Evolutionary conservation across 2,888 invertebrate genomes (phyloP), one percentile per base, ranked within the genome.

Genomic region (Nemotelus pantherinus): DNA sequence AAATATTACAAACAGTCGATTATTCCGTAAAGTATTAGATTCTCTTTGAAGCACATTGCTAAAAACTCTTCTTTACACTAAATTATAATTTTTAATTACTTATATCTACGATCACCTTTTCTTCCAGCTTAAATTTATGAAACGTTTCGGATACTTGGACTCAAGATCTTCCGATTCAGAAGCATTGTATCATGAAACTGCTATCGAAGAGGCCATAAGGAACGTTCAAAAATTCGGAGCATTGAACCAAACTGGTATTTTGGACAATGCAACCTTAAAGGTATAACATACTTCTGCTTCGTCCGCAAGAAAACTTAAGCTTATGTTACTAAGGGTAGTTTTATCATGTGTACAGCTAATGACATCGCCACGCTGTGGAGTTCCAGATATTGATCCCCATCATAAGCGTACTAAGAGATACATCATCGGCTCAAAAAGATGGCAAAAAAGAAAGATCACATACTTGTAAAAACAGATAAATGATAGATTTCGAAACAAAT

Each of bases 211-310:
- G 39, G 92, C 92, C 0, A 88, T 95, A 43, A 90, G 88, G 83
- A 89, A 88, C 80, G 88, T 94, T 86, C 94, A 95, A 85, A 90
- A 88, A 81, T 94, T 91, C 85, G 94, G 93, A 9, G 92, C 90
- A 0, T 86, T 95, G 5, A 88, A 90, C 58, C 88, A 91, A 83
- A 93, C 93, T 0, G 94, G 94, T 2, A 84, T 88, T 43, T 83
- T 94, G 53, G 93, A 94, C 83, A 87, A 88, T 44, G 88, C 88
- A 1, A 94, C 94, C 0, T 85, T 90, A 78, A 86, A 89, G 85
- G 93, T 91, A 81, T 50, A 39, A 9, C 25, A 4, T 5, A 50
- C 25, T 63, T 39, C 53, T 70, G 25, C 25, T 25, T 25, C 25
- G 25, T 25, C 25, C 25, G 25, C 25, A 25, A 25, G 25, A 25